Conservation (phyloP, 2,113 vertebrate species). For the Myotis lucifugus region DNA sequence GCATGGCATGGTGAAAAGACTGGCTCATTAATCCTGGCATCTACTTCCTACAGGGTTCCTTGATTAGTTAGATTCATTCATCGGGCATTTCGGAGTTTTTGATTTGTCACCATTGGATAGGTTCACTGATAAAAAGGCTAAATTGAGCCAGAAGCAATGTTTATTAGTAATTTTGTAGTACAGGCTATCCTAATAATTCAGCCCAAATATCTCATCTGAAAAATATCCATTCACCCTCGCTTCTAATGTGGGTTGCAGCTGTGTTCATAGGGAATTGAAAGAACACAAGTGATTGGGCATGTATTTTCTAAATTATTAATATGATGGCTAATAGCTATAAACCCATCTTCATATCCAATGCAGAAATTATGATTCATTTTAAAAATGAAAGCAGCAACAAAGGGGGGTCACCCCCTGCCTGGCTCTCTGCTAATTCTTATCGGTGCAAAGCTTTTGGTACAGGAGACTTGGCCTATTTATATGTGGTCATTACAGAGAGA, state of each 20-base stretch:
- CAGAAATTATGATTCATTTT: conserved; percentile 77
- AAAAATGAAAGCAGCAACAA: conserved; percentile 66
- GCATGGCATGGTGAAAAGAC: conserved; percentile 85
- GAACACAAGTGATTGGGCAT: conserved; percentile 82
- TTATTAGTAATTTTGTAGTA: conserved; percentile 90
- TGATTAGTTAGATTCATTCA: conserved; percentile 89
- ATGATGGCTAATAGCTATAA: conserved; percentile 80
- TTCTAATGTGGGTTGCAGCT: conserved; percentile 83
- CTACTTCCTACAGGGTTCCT: conserved; percentile 87
- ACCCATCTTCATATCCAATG: conserved; percentile 75
- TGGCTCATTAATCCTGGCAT: conserved; percentile 89
- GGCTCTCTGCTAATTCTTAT: conserved; percentile 28
- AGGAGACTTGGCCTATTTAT: conserved; percentile 45
- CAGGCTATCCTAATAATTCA: conserved; percentile 87
- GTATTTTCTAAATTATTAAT: conserved; percentile 86
- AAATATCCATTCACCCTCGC: conserved; percentile 78
- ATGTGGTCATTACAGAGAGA: conserved; percentile 63
- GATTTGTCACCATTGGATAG: conserved; percentile 87
- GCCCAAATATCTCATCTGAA: conserved; percentile 86
- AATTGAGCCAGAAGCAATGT: conserved; percentile 88
- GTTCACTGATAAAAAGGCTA: conserved; percentile 88
- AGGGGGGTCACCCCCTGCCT: conserved; percentile 53
- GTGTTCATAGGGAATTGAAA: conserved; percentile 79
- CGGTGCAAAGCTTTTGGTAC: neutral
- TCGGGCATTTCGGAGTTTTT: conserved; percentile 84